Conservation (phyloP, 2,888 invertebrate species). For the Amphipyra tragopoginis region DNA sequence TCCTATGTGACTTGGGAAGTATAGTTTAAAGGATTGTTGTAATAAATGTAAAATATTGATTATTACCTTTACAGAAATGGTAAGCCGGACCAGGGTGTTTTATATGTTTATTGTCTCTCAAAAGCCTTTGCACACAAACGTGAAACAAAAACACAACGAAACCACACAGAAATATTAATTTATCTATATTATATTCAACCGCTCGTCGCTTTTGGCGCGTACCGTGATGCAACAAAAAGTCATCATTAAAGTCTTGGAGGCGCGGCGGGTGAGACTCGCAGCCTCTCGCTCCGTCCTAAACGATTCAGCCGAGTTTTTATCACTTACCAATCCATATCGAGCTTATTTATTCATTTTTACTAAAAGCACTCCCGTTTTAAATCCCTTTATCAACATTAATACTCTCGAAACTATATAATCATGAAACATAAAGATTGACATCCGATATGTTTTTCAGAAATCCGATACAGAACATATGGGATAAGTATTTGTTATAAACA, state of each 20-base stretch:
- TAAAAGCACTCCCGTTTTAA: conserved; percentile 70
- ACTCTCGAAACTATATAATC: conserved; percentile 46
- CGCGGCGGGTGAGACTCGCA: conserved; percentile 80
- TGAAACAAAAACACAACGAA: background rate
- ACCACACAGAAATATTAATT: background rate
- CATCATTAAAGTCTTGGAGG: conserved; percentile 87
- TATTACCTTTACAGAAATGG: too few species aligned
- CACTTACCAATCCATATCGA: conserved; percentile 84
- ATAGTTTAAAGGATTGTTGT: too few species aligned
- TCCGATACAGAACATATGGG: conserved; percentile 12
- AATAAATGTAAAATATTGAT: too few species aligned
- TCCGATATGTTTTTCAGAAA: conserved; percentile 23
- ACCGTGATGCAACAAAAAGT: conserved; percentile 82
- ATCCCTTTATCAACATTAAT: conserved; percentile 62
- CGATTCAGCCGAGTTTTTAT: conserved; percentile 85
- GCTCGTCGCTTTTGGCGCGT: conserved; percentile 64
- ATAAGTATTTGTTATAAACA: conserved; percentile 13
- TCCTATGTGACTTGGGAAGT: too few species aligned
- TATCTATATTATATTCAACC: conserved; percentile 42
- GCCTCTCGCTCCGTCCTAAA: conserved; percentile 82
- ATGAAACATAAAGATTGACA: conserved; percentile 49
- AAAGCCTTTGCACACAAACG: background rate
- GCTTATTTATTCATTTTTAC: conserved; percentile 82
- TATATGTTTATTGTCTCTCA: background rate
- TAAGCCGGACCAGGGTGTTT: background rate